Percentiles rank a stretch among this genome's conserved stretches.
phyloP scores from a whole-genome alignment of 2,888 invertebrate species.

The Tinea semifulvella region DNA sequence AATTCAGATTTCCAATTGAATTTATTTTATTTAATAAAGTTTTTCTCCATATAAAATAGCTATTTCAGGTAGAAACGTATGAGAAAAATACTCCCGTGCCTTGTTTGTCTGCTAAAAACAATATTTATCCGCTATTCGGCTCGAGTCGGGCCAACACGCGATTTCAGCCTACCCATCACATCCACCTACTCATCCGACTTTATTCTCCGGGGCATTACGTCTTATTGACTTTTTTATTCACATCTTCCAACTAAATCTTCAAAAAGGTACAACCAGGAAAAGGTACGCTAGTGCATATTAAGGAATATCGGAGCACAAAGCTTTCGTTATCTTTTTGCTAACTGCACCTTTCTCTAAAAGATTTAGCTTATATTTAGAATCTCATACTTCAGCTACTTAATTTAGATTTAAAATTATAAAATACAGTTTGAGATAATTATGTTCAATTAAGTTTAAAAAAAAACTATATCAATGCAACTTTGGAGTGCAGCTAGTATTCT shows the following conservation, averaged over 20 bases:
- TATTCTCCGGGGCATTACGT: constrained; percentile 8
- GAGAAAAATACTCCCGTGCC: constrained; percentile 10
- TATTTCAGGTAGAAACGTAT: not conserved
- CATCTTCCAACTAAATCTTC: constrained; percentile 1
- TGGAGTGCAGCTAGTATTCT: no score
- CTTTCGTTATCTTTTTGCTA: no score
- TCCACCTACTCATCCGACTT: constrained; percentile 12
- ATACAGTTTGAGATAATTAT: no score
- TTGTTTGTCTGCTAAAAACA: constrained; percentile 23
- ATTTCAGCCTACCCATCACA: constrained; percentile 21
- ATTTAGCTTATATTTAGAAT: no score
- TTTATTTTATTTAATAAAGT: not conserved
- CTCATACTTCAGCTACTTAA: no score
- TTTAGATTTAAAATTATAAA: no score
- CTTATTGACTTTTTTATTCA: constrained; percentile 11
- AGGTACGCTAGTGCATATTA: not conserved
- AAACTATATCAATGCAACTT: no score
- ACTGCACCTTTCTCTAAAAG: no score
- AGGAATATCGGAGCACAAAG: no score
- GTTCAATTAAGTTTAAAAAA: no score
- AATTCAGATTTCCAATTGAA: no score
- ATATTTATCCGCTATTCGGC: constrained; percentile 37
- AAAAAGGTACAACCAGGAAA: not conserved
- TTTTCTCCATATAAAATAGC: not conserved
- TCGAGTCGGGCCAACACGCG: constrained; percentile 32